Base-by-base conservation (phyloP, 2,888 invertebrate genomes). In the Drosophila suboccidentalis region DNA sequence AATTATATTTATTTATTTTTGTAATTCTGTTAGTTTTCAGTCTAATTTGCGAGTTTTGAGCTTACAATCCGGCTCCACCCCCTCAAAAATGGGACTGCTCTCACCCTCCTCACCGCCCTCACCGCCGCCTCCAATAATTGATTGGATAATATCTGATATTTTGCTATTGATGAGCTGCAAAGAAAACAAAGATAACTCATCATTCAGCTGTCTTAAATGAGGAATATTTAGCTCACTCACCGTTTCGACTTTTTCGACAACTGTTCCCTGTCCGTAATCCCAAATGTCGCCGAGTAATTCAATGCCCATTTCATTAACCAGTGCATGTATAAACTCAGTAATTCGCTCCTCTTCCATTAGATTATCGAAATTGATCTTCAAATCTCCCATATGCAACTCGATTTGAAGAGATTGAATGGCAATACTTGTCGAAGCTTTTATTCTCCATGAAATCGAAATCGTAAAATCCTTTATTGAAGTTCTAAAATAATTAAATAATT, bases 241-340 rank as follows among this genome's bases (percentile, higher is more conserved):
- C 62, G 73, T 44, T 83, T 92, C 86, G 8, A 81, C 26, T 39
- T 61, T 70, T 10, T 72, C 11, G 8, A 82, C 65, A 8, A 86
- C 78, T 1, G 77, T 60, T 26, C 49, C 70, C 13, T 90, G 80
- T 17, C 78, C 87, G 32, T 78, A 89, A 22, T 71, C 70, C 92
- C 92, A 92, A 1, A 89, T 15, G 65, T 92, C 92, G 26, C 82
- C 84, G 17, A 92, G 65, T 15, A 92, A 50, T 64, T 92, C 92
- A 15, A 92, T 61, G 1, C 89, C 80, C 69, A 92, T 49, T 78
- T 91, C 89, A 69, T 92, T 91, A 10, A 92, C 32, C n/a, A 92
- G 54, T 19, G 80, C 84, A 68, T 91, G 90, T 10, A 91, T 0
- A 39, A 92, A 92, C 0, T 79, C 72, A 59, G 87, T 87, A 2